phyloP scores from a whole-genome alignment of 2,797 vertebrate genomes.

The Otus scops region DNA sequence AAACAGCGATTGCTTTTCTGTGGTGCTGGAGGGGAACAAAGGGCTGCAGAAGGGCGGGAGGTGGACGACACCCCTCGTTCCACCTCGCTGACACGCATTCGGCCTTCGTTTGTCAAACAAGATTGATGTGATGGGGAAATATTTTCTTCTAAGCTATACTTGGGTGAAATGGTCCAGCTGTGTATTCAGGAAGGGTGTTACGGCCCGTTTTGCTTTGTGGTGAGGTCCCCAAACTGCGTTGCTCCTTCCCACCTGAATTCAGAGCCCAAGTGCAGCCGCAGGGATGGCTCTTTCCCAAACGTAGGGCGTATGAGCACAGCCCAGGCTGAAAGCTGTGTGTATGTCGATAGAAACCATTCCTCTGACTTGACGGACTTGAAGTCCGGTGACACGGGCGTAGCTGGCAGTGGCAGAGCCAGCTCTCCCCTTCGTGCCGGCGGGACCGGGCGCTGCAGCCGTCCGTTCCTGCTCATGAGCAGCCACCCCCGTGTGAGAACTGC shows the following conservation, averaged over 20 bases:
- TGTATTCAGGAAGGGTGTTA: background rate
- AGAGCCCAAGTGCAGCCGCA: accelerated
- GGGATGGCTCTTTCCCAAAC: background rate
- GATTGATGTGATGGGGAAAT: background rate
- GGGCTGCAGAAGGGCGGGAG: background rate
- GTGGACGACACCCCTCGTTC: background rate
- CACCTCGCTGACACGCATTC: accelerated
- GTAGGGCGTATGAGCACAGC: accelerated
- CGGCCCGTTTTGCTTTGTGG: background rate
- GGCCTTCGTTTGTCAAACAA: background rate
- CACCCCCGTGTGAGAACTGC: background rate
- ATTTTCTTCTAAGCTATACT: accelerated
- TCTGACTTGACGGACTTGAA: accelerated
- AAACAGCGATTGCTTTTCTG: background rate
- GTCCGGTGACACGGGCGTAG: accelerated
- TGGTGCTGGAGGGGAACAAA: slow-evolving; percentile 4
- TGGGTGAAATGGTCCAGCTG: accelerated
- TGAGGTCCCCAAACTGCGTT: background rate
- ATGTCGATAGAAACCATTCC: background rate
- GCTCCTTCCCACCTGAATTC: background rate
- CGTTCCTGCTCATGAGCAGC: accelerated
- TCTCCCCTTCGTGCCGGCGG: background rate
- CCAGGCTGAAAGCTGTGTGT: background rate
- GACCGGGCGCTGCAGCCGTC: accelerated
- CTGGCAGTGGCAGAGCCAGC: background rate